Base-by-base conservation (phyloP, 1,140 invertebrate species). In the Gonatopus flavifemur region DNA sequence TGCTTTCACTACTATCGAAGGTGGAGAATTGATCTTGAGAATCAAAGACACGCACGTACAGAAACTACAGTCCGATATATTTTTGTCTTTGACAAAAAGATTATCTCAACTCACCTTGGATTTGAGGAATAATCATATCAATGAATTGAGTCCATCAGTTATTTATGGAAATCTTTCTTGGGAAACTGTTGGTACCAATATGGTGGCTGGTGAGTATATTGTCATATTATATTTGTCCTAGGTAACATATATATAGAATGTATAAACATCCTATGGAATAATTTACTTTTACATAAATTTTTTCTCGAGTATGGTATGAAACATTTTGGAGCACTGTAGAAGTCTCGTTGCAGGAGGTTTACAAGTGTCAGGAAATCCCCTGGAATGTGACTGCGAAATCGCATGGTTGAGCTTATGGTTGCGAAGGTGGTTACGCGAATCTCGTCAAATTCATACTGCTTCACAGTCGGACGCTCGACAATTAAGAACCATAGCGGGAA, bases 351-450 rank as follows among this genome's bases (percentile, higher is more conserved):
- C 79, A 91, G 92, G 92, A 64, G 91, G 92, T 10, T 75, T 95
- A 35, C 83, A 88, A 21, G 81, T 94, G 49, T 85, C 88, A 6
- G 87, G 89, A 31, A 94, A 94, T 76, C 90, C 90, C 0, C 82
- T 92, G 65, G 83, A 85, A 13, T 95, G 93, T 62, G 91, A 93
- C 56, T 95, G 93, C 67, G 89, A 90, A 39, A 78, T 94, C 28
- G 88, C 92, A 4, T 94, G 92, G 91, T 80, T 94, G 20, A 91
- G 91, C 1, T 83, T 90, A 36, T 95, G 93, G 93, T 77, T 94
- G 37, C 79, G 91, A 13, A 81, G 91, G 22, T 94, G 91, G 91
- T 79, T 89, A 3, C 76, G 89, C 8, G 90, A 92, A 66, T 89
- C 84, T 8, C 77, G 87, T n/a, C 84, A 87, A 60, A 84, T 87